These are phyloP conservation scores for Oscheius sp. DNA, from an alignment of 2,888 invertebrate genomes.

Conservation along the genomic window DNA sequence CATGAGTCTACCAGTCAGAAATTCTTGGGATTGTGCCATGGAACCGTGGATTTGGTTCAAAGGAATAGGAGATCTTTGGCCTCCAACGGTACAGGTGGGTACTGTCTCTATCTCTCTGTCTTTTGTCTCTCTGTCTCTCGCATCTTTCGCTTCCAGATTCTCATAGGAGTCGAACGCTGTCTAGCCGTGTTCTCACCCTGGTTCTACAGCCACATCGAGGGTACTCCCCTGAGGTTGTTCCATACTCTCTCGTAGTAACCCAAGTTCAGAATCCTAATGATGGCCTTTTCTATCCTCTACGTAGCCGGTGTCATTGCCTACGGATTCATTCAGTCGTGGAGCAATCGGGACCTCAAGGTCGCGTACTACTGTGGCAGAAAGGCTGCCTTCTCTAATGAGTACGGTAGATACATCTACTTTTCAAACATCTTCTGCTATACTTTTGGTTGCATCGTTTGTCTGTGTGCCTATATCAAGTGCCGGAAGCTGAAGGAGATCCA, in stretches of 20 bases:
- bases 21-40: slow-evolving; percentile 53
- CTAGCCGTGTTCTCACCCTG: slow-evolving; percentile 49
- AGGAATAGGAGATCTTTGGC: slow-evolving; percentile 59
- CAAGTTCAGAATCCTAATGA: background rate
- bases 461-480: slow-evolving; percentile 20
- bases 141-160: slow-evolving; percentile 4
- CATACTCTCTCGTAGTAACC: background rate
- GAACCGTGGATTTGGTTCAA: slow-evolving; percentile 56
- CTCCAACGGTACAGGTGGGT: slow-evolving; percentile 50
- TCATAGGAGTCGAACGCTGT: slow-evolving; percentile 48
- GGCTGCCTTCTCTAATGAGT: slow-evolving; percentile 52
- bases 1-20: slow-evolving; percentile 38
- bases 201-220: slow-evolving; percentile 45
- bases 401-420: slow-evolving; percentile 26
- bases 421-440: slow-evolving; percentile 34
- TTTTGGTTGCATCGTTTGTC: slow-evolving; percentile 23
- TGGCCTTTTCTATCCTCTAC: slow-evolving; percentile 22
- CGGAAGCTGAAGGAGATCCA: background rate
- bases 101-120: slow-evolving; percentile 25
- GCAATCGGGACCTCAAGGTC: background rate
- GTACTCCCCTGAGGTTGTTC: background rate
- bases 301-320: slow-evolving; percentile 10
- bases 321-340: slow-evolving; percentile 10
- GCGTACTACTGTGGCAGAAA: slow-evolving; percentile 61
- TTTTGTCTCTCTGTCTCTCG: background rate